phyloP scores from a whole-genome alignment of 2,797 vertebrate genomes.

The Crocidura indochinensis region DNA sequence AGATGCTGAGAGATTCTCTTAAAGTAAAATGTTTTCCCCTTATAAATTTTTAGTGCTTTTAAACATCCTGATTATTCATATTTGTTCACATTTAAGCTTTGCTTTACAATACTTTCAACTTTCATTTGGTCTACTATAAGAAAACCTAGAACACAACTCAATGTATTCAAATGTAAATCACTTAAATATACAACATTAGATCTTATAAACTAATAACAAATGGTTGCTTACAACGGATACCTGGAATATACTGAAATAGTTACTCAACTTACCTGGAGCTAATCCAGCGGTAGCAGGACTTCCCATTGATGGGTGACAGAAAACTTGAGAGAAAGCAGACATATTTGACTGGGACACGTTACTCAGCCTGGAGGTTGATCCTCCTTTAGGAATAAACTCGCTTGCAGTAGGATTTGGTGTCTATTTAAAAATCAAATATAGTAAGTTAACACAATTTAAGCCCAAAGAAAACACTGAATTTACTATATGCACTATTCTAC shows the following conservation, averaged over 20 bases:
- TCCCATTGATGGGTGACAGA: constrained; percentile 96
- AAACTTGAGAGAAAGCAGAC: constrained; percentile 97
- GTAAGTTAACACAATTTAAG: constrained; percentile 85
- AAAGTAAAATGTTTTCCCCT: constrained; percentile 50
- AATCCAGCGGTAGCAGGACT: constrained; percentile 95
- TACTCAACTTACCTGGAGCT: constrained; percentile 94
- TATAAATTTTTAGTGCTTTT: constrained; percentile 63
- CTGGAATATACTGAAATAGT: constrained; percentile 79
- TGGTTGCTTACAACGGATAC: constrained; percentile 68
- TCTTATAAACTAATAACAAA: constrained; percentile 32
- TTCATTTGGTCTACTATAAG: not conserved
- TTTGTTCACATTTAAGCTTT: constrained; percentile 64
- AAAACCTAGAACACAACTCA: constrained; percentile 58
- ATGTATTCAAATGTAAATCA: constrained; percentile 53
- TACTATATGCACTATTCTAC: constrained; percentile 68
- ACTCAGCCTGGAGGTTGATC: constrained; percentile 95
- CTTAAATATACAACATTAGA: constrained; percentile 37
- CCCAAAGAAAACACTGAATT: constrained; percentile 71
- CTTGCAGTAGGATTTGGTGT: constrained; percentile 98
- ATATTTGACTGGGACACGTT: constrained; percentile 96
- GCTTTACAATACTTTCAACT: constrained; percentile 60
- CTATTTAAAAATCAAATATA: constrained; percentile 92
- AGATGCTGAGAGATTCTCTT: not conserved
- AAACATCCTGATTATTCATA: constrained; percentile 11
- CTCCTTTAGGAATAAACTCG: constrained; percentile 99